Percentiles rank a stretch among this genome's conserved stretches.
These are phyloP conservation scores for Belgica antarctica DNA, from an alignment of 2,888 invertebrate species.

Conservation along the genomic window DNA sequence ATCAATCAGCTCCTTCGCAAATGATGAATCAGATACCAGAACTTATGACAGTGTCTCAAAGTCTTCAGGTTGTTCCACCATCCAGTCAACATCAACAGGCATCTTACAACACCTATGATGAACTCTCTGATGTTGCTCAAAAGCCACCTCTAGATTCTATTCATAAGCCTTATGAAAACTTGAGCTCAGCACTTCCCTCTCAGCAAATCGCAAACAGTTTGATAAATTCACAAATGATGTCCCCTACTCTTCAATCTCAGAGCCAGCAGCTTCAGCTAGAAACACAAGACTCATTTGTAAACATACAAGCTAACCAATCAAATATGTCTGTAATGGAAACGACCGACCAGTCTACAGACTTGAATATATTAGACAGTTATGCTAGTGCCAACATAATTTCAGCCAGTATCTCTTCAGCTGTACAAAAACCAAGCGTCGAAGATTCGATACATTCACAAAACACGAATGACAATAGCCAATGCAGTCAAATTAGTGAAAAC, in stretches of 20 bases:
- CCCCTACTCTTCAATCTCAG: constrained; percentile 9
- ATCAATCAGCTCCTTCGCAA: constrained; percentile 47
- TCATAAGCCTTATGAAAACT: constrained; percentile 42
- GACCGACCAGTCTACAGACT: constrained; percentile 40
- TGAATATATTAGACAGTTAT: constrained; percentile 40
- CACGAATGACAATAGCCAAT: constrained; percentile 42
- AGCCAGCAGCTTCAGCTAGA: constrained; percentile 16
- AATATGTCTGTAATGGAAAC: constrained; percentile 33
- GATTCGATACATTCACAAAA: constrained; percentile 41
- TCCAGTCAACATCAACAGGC: constrained; percentile 47
- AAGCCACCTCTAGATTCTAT: constrained; percentile 45
- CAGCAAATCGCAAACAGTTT: constrained; percentile 29
- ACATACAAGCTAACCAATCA: constrained; percentile 20
- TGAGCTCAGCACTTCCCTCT: constrained; percentile 31
- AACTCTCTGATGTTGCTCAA: constrained; percentile 45
- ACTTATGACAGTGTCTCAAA: constrained; percentile 24
- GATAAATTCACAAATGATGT: constrained; percentile 30
- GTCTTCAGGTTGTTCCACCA: constrained; percentile 41
- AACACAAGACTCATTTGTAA: not conserved
- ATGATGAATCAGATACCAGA: constrained; percentile 45
- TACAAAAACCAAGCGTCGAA: constrained; percentile 36
- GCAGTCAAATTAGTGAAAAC: constrained; percentile 42
- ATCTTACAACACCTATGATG: constrained; percentile 48
- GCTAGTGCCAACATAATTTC: constrained; percentile 38
- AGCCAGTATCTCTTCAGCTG: constrained; percentile 30